Evolutionary conservation across 2,113 vertebrate genomes (phyloP), one percentile per base, ranked within the genome.

Genomic region (Globicephala melas): DNA sequence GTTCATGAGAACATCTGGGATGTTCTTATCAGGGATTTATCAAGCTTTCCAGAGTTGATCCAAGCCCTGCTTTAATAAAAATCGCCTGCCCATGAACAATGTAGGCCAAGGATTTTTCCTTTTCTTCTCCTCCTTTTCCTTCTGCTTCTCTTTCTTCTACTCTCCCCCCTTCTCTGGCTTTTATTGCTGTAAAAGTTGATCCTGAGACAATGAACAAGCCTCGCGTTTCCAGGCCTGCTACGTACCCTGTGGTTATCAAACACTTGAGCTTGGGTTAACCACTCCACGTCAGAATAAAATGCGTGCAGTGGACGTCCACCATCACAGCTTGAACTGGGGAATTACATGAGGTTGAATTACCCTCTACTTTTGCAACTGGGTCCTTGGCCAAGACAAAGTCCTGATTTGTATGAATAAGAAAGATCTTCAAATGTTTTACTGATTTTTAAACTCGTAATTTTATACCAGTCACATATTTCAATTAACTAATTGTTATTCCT

Each of bases 1-100:
- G 97, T 98, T 98, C 98, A 98, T 98, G 98, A 98, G 98, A 98
- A 98, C 98, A 99, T 98, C 98, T 99, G 98, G 98, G 98, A 98
- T 18, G 53, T 53, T 97, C 96, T 98, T 99, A 98, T 98, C 98
- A 98, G 98, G 98, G 98, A 93, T 98, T 98, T 98, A 98, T 98
- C 98, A 98, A 98, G 97, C 98, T 99, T 98, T 96, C 96, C 87
- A 96, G 79, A 96, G 92, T 96, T 98, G 98, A 99, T 98, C 98
- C 98, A 97, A 98, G 98, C 97, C 98, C 95, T 96, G 15, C n/a
- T 95, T 98, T 98, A 98, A 99, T 98, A 84, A 63, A 98, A 99
- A 98, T 98, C 98, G 94, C 97, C 98, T 98, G 98, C 98, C 88
- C 87, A 87, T 96, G 97, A 98, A 98, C 97, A 96, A 97, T 96